phyloP scores from a whole-genome alignment of 1,140 invertebrate species.

The Paraescarpia echinospica region DNA sequence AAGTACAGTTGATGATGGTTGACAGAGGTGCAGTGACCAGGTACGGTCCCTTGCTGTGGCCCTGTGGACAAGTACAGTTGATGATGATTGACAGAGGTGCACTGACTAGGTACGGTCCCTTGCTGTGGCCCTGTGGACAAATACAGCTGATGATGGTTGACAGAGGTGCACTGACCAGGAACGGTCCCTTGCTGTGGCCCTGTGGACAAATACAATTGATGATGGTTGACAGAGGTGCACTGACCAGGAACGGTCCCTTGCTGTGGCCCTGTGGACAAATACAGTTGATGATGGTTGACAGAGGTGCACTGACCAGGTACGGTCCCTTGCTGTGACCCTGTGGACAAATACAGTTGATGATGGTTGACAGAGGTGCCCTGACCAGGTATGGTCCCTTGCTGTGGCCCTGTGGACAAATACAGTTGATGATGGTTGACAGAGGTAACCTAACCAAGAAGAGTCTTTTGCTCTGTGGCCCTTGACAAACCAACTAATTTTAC shows the following conservation, averaged over 20 bases:
- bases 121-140: constrained; percentile 78
- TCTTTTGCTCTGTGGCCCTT: no score
- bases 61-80: constrained; percentile 75
- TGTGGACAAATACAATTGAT: constrained; percentile 79
- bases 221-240: constrained; percentile 95
- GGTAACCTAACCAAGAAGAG: no score
- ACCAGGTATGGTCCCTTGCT: not conserved
- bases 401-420: no score
- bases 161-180: constrained; percentile 92
- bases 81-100: constrained; percentile 98
- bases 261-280: constrained; percentile 75
- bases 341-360: constrained; percentile 11
- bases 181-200: constrained; percentile 97
- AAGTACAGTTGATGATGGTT: constrained; percentile 93
- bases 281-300: constrained; percentile 99
- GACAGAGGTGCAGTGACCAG: constrained; percentile 94
- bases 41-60: constrained; percentile 97
- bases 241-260: constrained; percentile 95
- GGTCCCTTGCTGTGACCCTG: constrained; percentile 95
- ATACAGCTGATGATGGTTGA: constrained; percentile 97
- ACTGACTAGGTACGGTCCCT: constrained; percentile 94
- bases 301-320: constrained; percentile 92
- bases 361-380: no score
- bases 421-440: not conserved
- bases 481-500: not conserved